Conservation (phyloP, 2,113 vertebrate genomes). For the Salvelinus sp. region DNA sequence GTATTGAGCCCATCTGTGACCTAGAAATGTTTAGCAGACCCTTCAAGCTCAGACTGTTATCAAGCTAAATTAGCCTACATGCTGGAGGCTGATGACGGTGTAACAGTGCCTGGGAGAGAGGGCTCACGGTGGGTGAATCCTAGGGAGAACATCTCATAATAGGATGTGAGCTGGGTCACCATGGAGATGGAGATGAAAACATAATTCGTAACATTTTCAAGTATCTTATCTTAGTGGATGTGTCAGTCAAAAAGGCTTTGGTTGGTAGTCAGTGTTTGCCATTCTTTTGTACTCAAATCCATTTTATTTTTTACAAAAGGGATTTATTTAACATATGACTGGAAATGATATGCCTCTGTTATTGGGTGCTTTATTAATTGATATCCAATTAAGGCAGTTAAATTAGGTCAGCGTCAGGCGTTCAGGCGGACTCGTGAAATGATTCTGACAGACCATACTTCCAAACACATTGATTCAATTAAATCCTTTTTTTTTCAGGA, state of each 20-base stretch:
- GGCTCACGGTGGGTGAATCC: slow-evolving; percentile 25
- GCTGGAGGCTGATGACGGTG: slow-evolving; percentile 43
- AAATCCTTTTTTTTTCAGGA: slow-evolving; percentile 24
- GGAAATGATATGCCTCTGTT: background rate
- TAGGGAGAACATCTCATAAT: slow-evolving; percentile 12
- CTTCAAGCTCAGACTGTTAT: slow-evolving; percentile 57
- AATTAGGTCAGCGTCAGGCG: slow-evolving; percentile 16
- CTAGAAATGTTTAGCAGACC: slow-evolving; percentile 59
- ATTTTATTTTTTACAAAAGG: background rate
- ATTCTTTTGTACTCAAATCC: background rate
- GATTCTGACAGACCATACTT: slow-evolving; percentile 28
- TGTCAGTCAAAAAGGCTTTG: background rate
- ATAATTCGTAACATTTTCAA: background rate
- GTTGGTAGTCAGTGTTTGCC: background rate
- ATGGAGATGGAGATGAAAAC: slow-evolving; percentile 6
- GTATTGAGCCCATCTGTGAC: slow-evolving; percentile 66
- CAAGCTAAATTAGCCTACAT: slow-evolving; percentile 58
- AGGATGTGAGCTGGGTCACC: slow-evolving; percentile 31
- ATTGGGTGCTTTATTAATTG: slow-evolving; percentile 2
- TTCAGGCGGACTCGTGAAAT: slow-evolving; percentile 37
- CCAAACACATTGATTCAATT: slow-evolving; percentile 49
- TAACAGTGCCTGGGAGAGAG: slow-evolving; percentile 19
- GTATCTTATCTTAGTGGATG: background rate
- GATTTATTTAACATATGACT: slow-evolving; percentile 12
- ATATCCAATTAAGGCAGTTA: slow-evolving; percentile 8